phyloP scores from a whole-genome alignment of 2,888 invertebrate species.

The Archips xylosteana region DNA sequence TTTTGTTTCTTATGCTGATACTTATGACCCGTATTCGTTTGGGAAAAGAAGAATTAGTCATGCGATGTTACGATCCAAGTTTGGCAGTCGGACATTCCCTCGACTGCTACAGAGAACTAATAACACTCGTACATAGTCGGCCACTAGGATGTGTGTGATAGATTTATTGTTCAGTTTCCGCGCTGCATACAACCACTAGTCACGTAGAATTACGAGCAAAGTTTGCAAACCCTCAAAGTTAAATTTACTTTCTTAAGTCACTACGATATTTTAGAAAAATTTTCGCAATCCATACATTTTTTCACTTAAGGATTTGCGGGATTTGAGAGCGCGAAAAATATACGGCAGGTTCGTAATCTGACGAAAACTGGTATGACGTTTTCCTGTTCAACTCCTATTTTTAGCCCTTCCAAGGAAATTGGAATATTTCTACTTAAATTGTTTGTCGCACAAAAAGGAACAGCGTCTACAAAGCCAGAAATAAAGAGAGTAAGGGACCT shows the following conservation, averaged over 20 bases:
- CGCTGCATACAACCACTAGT: constrained; percentile 37
- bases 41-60: constrained; percentile 10
- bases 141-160: constrained; percentile 39
- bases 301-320: neutral
- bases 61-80: constrained; percentile 5
- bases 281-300: neutral
- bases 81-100: constrained; percentile 14
- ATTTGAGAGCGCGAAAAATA: neutral
- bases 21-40: neutral
- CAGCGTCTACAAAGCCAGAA: neutral
- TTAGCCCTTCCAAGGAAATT: constrained; percentile 9
- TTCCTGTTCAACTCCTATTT: constrained; percentile 9
- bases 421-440: constrained; percentile 8
- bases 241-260: constrained; percentile 29
- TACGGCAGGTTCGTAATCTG: constrained; percentile 1
- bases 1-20: no score
- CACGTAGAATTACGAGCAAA: constrained; percentile 41
- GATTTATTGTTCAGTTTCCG: constrained; percentile 39
- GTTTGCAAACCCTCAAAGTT: constrained; percentile 29
- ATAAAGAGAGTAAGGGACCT: constrained; percentile 5
- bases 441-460: constrained; percentile 3
- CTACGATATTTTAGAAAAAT: constrained; percentile 19
- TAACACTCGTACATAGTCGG: constrained; percentile 33
- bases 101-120: constrained; percentile 25
- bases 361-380: constrained; percentile 11